Base-by-base conservation (phyloP, 2,797 vertebrate genomes). In the Coendou prehensilis region DNA sequence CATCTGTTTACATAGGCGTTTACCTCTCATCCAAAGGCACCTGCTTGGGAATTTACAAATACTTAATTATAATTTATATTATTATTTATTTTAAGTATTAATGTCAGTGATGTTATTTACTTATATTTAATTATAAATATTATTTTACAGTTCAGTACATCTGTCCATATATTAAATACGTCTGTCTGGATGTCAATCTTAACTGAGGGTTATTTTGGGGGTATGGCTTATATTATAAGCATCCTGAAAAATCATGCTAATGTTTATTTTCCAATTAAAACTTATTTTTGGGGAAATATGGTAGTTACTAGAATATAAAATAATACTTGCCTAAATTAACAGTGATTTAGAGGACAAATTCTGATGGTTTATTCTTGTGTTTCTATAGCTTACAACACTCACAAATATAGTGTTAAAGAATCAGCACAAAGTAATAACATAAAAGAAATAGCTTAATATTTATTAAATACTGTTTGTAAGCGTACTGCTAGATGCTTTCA, bases 291-390 rank as follows among this genome's bases (percentile, higher is more conserved):
- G 45, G 71, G 26, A 47, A 75, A 76, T 76, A 28, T 47, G 23
- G n/a, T 78, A 59, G 26, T 96, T 76, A 59, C 9, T 37, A 83
- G 28, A 85, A 69, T 57, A 87, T 92, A 89, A 94, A 97, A 81
- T 93, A 94, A 26, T 37, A 86, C 4, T 88, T 97, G 57, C 18
- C 54, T 81, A 93, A 96, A 79, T 97, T 91, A 79, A 57, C 26
- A 75, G 71, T 76, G 50, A 56, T 91, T 61, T 47, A 47, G 41
- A 33, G 81, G 26, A 8, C 75, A 90, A 45, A 33, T 95, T 95
- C 59, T 91, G 4, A 59, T 92, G 63, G 33, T 33, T 88, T 83
- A 56, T 67, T 93, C 11, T 90, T 23, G 22, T 87, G 20, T 92
- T 92, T 81, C 22, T 6, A 0, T 84, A 84, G 23, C 33, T 91